Percentiles rank a stretch among this genome's conserved stretches.
Evolutionary conservation across 2,888 invertebrate genomes (phyloP).

Genomic region (Ctenicera cuprea): DNA sequence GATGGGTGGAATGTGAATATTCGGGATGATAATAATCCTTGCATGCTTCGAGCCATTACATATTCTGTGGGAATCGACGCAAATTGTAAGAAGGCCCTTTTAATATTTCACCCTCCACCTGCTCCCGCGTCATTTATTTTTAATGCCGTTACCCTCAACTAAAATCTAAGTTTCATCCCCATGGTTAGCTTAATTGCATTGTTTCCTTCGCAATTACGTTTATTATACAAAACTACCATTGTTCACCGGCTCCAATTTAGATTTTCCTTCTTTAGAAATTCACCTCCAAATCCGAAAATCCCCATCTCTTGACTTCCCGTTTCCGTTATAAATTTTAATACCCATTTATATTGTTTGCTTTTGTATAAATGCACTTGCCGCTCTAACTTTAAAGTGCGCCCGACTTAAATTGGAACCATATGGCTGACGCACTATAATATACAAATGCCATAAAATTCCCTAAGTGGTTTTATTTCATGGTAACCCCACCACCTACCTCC

Average conservation of each 20-base stretch:
- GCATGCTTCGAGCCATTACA: slow-evolving; percentile 27
- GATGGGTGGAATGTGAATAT: background rate
- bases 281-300: slow-evolving; percentile 57
- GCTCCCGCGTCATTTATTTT: slow-evolving; percentile 54
- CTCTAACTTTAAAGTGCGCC: background rate
- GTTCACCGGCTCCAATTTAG: slow-evolving; percentile 66
- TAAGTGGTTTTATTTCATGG: no score
- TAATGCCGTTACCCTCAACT: slow-evolving; percentile 52
- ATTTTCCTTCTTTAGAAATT: slow-evolving; percentile 63
- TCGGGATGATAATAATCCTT: background rate
- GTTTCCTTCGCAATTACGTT: slow-evolving; percentile 62
- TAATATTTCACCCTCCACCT: slow-evolving; percentile 54
- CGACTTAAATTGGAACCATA: no score
- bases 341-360: slow-evolving; percentile 48
- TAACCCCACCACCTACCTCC: no score
- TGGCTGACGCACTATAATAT: no score
- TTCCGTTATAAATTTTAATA: slow-evolving; percentile 53
- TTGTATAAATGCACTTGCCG: slow-evolving; percentile 24
- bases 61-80: slow-evolving; percentile 27
- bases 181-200: slow-evolving; percentile 56
- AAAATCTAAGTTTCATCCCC: slow-evolving; percentile 57
- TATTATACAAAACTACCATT: slow-evolving; percentile 66
- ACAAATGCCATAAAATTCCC: no score
- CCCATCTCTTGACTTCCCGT: slow-evolving; percentile 47
- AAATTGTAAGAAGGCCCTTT: slow-evolving; percentile 49